Base-by-base conservation (phyloP, 2,888 invertebrate species). In the Teinopalpus imperialis region DNA sequence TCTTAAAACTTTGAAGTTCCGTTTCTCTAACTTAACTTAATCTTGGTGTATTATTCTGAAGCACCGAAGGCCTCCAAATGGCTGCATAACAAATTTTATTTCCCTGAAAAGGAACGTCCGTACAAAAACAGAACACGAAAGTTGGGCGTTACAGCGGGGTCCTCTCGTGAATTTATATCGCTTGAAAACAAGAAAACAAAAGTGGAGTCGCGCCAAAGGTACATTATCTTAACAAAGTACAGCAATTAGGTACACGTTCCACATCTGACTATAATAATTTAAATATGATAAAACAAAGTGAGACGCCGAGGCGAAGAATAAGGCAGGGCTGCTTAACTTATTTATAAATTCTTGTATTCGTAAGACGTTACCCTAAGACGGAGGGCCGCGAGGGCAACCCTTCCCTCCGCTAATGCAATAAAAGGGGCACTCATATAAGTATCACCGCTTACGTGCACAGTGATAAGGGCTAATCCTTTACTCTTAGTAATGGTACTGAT, bases 171-270 rank as follows among this genome's bases (percentile, higher is more conserved):
- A 87, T 87, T 87, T 88, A 87, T 87, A 85, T 78, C 82, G 76
- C 74, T 61, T 56, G 60, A 75, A 69, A 82, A 86, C 87, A 86
- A 81, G 86, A 85, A 88, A 85, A 87, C 88, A 87, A 87, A 88
- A 87, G 87, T 87, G 80, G 81, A 86, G 77, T 72, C 76, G 80
- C 76, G 83, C 86, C 87, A 81, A 80, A 87, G 88, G 88, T 88
- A 88, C 87, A 88, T 88, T 88, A 87, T 87, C 87, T 87, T 85
- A 86, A 87, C 86, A 88, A 88, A 88, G 88, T 87, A 87, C 81
- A 76, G 87, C 88, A 88, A 87, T 88, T 88, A 87, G 80, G 86
- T 87, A 87, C 88, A 88, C 87, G 87, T 88, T 88, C 86, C 81
- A 87, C 87, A 87, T 87, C 86, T 87, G 81, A 87, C 87, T 88